Evolutionary conservation across 2,113 vertebrate species (phyloP), one percentile per base, ranked within the genome.

Genomic region (Scalopus aquaticus): DNA sequence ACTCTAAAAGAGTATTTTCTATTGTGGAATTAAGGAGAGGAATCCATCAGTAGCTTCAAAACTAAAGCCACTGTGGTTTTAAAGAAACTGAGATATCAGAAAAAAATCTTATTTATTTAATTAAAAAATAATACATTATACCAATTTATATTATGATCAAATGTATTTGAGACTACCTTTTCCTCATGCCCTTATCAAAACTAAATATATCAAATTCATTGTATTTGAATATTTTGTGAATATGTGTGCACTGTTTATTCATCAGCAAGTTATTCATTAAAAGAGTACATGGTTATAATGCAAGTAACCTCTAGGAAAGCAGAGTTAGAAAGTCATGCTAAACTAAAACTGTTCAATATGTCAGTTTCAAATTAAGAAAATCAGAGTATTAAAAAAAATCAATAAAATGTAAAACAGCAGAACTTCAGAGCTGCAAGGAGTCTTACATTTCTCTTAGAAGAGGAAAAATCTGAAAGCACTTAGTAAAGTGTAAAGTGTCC

Each of bases 301-400:
- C 28, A 91, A 82, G 22, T 92, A 86, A 91, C 20, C 30, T 89
- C 26, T 82, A 83, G 24, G 54, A 94, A 90, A 94, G 30, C 24
- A 88, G 37, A 32, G 19, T 62, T 76, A 6, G n/a, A 49, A 86
- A 6, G 35, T 83, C 37, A 26, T 70, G 51, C 56, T 69, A 69
- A 84, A 77, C 46, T 62, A 81, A 95, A 76, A 82, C 35, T 49
- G 7, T 58, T 90, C 54, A 65, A n/a, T 24, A 44, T 54, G 17
- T 42, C 74, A 64, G 56, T 46, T 91, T 95, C 22, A 69, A 88
- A 62, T 69, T 17, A 74, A 77, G 58, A 28, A 64, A 73, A 19
- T 13, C 30, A 64, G 83, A 81, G 3, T 70, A 60, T 67, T 91
- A 44, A 79, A 85, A 96, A 76, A 24, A 92, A 91, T 69, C 42